Percentiles rank a stretch among this genome's conserved stretches.
Conservation (phyloP, 1,140 invertebrate genomes). For the Asbolus verrucosus region DNA sequence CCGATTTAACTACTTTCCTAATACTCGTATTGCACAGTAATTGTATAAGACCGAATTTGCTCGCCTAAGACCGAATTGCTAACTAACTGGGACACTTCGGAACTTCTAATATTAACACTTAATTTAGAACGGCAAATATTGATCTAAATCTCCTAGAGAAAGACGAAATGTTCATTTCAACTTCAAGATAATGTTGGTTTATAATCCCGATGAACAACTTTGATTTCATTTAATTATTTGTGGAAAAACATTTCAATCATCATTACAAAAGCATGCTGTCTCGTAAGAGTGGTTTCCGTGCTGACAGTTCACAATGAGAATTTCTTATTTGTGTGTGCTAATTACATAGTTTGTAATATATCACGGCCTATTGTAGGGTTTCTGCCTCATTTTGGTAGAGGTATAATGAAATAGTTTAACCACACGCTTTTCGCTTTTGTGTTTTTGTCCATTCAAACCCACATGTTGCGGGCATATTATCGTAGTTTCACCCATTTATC, state of each 20-base stretch:
- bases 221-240: no score
- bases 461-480: slow-evolving; percentile 35
- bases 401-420: slow-evolving; percentile 6
- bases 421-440: slow-evolving; percentile 1
- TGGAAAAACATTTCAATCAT: no score
- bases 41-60: slow-evolving; percentile 12
- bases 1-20: no score
- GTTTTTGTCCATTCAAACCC: slow-evolving; percentile 15
- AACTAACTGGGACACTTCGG: slow-evolving; percentile 13
- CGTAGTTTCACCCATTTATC: slow-evolving; percentile 12
- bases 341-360: slow-evolving; percentile 6
- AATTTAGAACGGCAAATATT: slow-evolving; percentile 26
- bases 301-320: no score
- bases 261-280: no score
- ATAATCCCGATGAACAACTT: no score
- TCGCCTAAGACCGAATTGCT: slow-evolving; percentile 4
- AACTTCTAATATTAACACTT: slow-evolving; percentile 37
- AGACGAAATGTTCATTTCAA: slow-evolving; percentile 7
- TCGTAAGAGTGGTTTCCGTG: no score
- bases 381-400: not conserved
- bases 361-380: not conserved
- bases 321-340: no score
- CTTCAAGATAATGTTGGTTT: no score
- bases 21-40: slow-evolving; percentile 20
- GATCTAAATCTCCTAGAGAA: slow-evolving; percentile 10